Evolutionary conservation across 1,140 invertebrate species (phyloP).

Genomic region (Melitaea cinxia): DNA sequence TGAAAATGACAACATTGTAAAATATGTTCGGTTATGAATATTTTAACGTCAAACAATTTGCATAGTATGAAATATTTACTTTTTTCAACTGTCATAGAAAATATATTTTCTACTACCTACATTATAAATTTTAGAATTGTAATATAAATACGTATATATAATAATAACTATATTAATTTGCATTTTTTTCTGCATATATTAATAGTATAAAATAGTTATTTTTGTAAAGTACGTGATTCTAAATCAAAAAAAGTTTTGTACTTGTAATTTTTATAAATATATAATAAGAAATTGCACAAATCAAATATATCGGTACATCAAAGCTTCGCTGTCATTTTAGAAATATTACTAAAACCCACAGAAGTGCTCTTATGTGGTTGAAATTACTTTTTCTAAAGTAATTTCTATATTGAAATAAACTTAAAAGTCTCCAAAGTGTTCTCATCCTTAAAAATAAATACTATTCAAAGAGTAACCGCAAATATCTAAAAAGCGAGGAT

Average conservation of each 20-base stretch:
- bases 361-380: conserved; percentile 29
- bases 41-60: neutral
- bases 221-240: too few relatives aligned
- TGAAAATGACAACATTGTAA: conserved; percentile 3
- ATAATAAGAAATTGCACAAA: neutral
- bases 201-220: too few relatives aligned
- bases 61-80: neutral
- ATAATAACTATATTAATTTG: too few relatives aligned
- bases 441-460: conserved; percentile 26
- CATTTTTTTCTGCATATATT: too few relatives aligned
- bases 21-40: neutral
- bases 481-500: conserved; percentile 55
- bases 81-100: neutral
- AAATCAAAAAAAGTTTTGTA: neutral
- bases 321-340: conserved; percentile 13
- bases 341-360: conserved; percentile 19
- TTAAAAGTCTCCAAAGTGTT: conserved; percentile 25
- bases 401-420: conserved; percentile 33
- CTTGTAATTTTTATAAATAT: neutral
- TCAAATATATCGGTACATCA: conserved; percentile 18
- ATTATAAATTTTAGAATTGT: too few relatives aligned
- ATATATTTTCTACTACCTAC: too few relatives aligned
- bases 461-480: conserved; percentile 54
- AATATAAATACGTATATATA: too few relatives aligned
- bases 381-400: conserved; percentile 26